Conservation (phyloP, 2,888 invertebrate genomes). For the Clepsis dumicolana region DNA sequence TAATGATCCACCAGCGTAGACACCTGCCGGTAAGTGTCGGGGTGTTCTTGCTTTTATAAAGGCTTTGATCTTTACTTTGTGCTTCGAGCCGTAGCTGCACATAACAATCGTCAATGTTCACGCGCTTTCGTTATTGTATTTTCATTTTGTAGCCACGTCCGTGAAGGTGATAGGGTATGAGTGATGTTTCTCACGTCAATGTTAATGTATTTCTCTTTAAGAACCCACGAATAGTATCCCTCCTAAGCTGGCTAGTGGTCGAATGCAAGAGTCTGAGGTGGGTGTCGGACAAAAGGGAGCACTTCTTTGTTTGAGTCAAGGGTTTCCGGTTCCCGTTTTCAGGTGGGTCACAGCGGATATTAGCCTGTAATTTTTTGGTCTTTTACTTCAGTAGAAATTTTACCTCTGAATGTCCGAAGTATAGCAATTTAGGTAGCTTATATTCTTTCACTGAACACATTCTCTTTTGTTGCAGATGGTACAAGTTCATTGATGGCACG, state of each 20-base stretch:
- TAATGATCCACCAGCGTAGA: conserved; percentile 84
- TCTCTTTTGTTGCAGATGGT: conserved; percentile 94
- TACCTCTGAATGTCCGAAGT: conserved; percentile 30
- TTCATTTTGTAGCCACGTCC: conserved; percentile 27
- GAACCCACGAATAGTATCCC: conserved; percentile 89
- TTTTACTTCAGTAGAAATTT: conserved; percentile 30
- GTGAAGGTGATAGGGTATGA: conserved; percentile 46
- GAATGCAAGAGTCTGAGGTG: conserved; percentile 82
- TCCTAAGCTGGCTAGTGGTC: conserved; percentile 87
- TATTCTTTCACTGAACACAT: conserved; percentile 59
- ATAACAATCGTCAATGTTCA: conserved; percentile 54
- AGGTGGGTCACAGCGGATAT: conserved; percentile 85
- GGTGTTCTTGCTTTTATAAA: conserved; percentile 84
- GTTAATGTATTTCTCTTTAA: conserved; percentile 68
- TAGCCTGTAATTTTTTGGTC: conserved; percentile 26
- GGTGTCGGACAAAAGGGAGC: conserved; percentile 66
- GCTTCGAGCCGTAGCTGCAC: conserved; percentile 75
- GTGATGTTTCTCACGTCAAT: conserved; percentile 49
- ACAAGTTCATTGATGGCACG: conserved; percentile 96
- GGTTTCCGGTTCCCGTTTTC: conserved; percentile 90
- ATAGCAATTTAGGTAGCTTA: background rate
- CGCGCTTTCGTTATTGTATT: conserved; percentile 37
- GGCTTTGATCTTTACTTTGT: conserved; percentile 86
- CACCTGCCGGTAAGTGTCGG: conserved; percentile 86
- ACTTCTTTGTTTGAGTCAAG: conserved; percentile 91